phyloP scores from a whole-genome alignment of 2,113 vertebrate species.

The Archocentrus centrarchus region DNA sequence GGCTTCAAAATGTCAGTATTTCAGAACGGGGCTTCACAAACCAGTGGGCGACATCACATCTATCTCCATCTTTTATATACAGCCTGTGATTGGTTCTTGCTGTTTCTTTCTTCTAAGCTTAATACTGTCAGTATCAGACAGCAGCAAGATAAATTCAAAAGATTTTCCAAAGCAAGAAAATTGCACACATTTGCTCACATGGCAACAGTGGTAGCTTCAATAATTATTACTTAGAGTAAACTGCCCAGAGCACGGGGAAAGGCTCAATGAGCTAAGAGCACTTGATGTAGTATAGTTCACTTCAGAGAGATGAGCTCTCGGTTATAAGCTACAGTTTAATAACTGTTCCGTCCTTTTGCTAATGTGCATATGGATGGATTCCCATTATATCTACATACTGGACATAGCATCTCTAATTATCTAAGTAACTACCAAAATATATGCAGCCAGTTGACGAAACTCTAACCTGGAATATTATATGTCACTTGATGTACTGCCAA shows the following conservation, averaged over 20 bases:
- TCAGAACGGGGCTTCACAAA: neutral
- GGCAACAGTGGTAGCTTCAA: neutral
- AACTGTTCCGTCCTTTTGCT: neutral
- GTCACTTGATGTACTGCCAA: constrained; percentile 10
- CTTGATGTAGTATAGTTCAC: neutral
- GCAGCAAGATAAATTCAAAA: neutral
- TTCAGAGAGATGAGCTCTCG: neutral
- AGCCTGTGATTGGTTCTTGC: no score
- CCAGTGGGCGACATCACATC: no score
- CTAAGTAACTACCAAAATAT: neutral
- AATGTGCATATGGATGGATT: neutral
- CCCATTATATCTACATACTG: neutral
- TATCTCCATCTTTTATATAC: no score
- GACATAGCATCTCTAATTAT: neutral
- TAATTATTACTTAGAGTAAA: neutral
- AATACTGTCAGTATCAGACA: neutral
- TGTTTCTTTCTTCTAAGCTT: no score
- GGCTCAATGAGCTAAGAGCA: neutral
- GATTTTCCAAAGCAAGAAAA: neutral
- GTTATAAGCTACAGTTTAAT: neutral
- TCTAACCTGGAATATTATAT: neutral
- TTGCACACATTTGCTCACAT: neutral
- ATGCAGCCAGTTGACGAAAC: neutral
- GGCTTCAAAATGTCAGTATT: neutral
- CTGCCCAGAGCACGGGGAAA: neutral